These are phyloP conservation scores for Muscicapa adusta DNA, from an alignment of 2,113 vertebrate species.

Conservation along the genomic window DNA sequence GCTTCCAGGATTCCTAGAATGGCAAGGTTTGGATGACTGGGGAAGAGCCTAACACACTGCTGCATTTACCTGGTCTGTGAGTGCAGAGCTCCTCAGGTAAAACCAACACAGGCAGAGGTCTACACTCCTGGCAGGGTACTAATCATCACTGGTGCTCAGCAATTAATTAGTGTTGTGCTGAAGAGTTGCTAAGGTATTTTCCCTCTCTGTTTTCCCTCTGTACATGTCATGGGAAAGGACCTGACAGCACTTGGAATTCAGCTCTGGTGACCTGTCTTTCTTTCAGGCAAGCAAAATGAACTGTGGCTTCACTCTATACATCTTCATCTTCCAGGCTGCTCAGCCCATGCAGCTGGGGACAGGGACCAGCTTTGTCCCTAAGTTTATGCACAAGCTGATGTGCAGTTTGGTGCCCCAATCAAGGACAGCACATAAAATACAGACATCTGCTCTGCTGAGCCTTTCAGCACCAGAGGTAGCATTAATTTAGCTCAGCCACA, in stretches of 20 bases:
- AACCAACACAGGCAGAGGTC: not conserved
- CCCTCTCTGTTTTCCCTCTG: not conserved
- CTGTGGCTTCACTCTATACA: not conserved
- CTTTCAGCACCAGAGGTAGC: conserved; percentile 6
- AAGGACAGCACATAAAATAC: not conserved
- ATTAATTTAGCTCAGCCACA: conserved; percentile 40
- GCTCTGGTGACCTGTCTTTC: not conserved
- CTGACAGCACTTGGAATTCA: not conserved
- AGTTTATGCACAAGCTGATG: not conserved
- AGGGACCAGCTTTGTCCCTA: not conserved
- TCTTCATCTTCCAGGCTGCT: not conserved
- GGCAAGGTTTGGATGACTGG: not conserved
- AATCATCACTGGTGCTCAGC: not conserved
- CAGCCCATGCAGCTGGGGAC: not conserved
- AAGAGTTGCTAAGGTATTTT: not conserved
- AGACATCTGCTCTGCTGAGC: conserved; percentile 42
- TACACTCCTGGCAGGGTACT: not conserved
- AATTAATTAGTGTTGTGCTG: not conserved
- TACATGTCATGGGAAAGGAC: not conserved
- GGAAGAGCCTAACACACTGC: not conserved
- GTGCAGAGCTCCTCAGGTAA: not conserved
- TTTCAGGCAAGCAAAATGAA: not conserved
- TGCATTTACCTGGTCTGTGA: not conserved
- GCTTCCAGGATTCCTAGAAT: not conserved
- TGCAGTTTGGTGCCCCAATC: not conserved